Base-by-base conservation (phyloP, 2,797 vertebrate species). In the Myotis findleyi region DNA sequence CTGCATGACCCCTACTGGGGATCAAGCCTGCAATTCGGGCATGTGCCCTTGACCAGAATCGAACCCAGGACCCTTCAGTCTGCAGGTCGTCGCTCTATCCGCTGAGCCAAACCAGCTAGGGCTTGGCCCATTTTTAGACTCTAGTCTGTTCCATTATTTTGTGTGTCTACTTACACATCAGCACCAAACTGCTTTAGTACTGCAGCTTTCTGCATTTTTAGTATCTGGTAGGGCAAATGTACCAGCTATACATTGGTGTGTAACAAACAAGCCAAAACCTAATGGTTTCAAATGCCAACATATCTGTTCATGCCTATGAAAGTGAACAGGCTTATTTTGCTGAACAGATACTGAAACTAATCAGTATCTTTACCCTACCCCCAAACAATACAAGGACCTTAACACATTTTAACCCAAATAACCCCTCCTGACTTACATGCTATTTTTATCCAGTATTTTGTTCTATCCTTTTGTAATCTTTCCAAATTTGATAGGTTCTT, bases 301-400 rank as follows among this genome's bases (percentile, higher is more conserved):
- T 62, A 83, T 72, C 71, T 81, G 33, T 38, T 69, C 16, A 18
- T 66, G 18, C 66, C 33, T 55, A 44, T 76, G 51, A 90, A 93
- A 96, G 55, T 49, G 49, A 88, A 17, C 2, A 7, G 17, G 18
- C 13, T 47, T 55, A 47, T 69, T 64, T 82, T 93, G 59, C 49
- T 94, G 77, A 76, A 72, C 23, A 72, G 38, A 72, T 55, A 62
- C 79, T 62, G 38, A 96, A 66, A 88, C 44, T 49, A 91, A 73
- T n/a, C 41, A 72, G 1, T 66, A 44, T n/a, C 64, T 82, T 81
- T 47, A 76, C 38, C 57, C 55, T 55, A 38, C 23, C 87, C 47
- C 27, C 27, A 49, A 91, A 53, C 53, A 81, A 72, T 30, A 12
- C 27, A 44, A 84, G 10, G 36, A 80, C 27, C n/a, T 73, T 84